Evolutionary conservation across 2,888 invertebrate genomes (phyloP), one percentile per base, ranked within the genome.

Genomic region (Glyphotaelius pellucidus): DNA sequence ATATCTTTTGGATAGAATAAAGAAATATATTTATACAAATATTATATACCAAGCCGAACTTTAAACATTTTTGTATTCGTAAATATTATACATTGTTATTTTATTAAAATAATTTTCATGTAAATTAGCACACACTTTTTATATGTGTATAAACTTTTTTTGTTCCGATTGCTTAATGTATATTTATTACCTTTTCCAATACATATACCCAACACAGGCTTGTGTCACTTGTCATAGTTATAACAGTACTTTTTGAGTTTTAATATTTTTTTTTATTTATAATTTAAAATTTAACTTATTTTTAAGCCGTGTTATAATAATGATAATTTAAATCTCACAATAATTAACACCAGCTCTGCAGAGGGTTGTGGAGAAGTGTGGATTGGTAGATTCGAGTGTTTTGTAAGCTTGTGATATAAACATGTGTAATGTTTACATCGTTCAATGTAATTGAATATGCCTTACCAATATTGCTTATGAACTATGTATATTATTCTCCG

Each of bases 241-340:
- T 92, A 83, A 67, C 91, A 92, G 87, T 92, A 81, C 90, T 93
- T 84, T 84, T 92, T 90, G 90, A 80, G 86, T 47, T 91, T 90
- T 87, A 93, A 89, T 90, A 81, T 92, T 90, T 92, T n/a, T 87
- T 90, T 89, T 32, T 91, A 89, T 86, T 90, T 89, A 91, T 92
- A 94, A 93, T 93, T 94, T 85, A 94, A 91, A 93, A 87, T 84
- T 93, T 93, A 94, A 94, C 94, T 90, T 93, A 94, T 93, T 91
- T 93, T 90, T 87, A 93, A 92, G 90, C 84, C 89, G 92, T 38
- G 84, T 42, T 90, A 42, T 90, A 52, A 89, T 91, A 84, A 92
- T 92, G 52, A 42, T 90, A 87, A 90, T 91, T 85, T 91, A 89
- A 89, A 80, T 90, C 85, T 87, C 85, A 90, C 92, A 90, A 89